These are phyloP conservation scores for Protonemura montana DNA, from an alignment of 2,888 invertebrate species.

Conservation along the genomic window DNA sequence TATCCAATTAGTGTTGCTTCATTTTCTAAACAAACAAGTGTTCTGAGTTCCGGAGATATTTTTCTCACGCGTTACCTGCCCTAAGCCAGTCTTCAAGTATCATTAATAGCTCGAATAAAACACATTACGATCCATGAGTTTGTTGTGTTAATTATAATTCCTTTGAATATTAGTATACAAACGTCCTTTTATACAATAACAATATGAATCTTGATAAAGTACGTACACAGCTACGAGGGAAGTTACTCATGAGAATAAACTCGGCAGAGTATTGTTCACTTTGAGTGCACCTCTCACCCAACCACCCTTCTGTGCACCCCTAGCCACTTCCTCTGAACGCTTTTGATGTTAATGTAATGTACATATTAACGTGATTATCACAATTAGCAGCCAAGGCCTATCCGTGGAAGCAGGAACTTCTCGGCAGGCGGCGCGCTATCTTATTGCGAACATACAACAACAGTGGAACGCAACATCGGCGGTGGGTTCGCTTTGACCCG, in stretches of 20 bases:
- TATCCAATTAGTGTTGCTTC: not conserved
- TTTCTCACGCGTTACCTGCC: too few relatives aligned
- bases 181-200: not conserved
- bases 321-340: not conserved
- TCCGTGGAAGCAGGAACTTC: not conserved
- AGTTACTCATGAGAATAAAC: conserved; percentile 28
- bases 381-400: conserved; percentile 22
- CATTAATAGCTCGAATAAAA: not conserved
- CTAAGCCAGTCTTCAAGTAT: not conserved
- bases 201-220: conserved; percentile 17
- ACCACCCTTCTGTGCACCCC: not conserved
- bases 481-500: not conserved
- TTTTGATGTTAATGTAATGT: conserved; percentile 20
- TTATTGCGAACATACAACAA: not conserved
- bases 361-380: conserved; percentile 31
- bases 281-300: conserved; percentile 25
- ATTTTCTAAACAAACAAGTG: not conserved
- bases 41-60: not conserved
- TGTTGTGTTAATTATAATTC: not conserved
- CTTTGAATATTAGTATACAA: not conserved
- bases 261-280: conserved; percentile 26
- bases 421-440: not conserved
- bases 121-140: not conserved
- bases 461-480: not conserved
- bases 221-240: conserved; percentile 2